Evolutionary conservation across 1,140 invertebrate species (phyloP), one percentile per base, ranked within the genome.

Genomic region (Ephestia elutella): DNA sequence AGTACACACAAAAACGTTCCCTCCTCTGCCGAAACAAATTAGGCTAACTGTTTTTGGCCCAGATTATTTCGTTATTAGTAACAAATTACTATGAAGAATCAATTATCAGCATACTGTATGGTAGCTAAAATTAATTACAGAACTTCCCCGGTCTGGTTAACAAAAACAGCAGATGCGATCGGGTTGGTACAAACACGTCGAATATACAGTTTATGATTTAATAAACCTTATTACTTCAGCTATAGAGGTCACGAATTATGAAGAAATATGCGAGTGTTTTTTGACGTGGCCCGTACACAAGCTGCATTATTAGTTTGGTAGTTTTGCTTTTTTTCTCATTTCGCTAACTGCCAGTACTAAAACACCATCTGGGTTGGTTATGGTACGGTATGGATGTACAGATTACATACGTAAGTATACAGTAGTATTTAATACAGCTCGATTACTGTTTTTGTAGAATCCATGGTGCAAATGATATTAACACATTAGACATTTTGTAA

Each of bases 161-260:
- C 74, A 86, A 85, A 87, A 87, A 82, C 77, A 77, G 75, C 78
- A 85, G 75, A 80, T 84, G 80, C 62, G 61, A 59, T 67, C 68
- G 68, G 67, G 62, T 62, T 63, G 18, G 67, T 73, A 75, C 65
- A 8, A 44, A 44, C 15, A 44, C 38, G 38, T 44, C 38, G 13
- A 44, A 44, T 44, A 15, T 2, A 44, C 38, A n/a, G 15, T 44
- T n/a, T 17, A 9, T 44, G 38, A 44, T 44, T 44, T 44, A 44
- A 15, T 44, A 17, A 44, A 44, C 7, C 38, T 44, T 44, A 44
- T 44, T 2, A 3, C 15, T 44, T 15, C 15, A 17, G 38, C 4
- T 15, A 44, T 44, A 44, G 15, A 44, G 38, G 38, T 15, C 13
- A n/a, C 5, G n/a, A 44, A 15, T 5, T 15, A 44, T 44, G 13